Conservation (phyloP, 2,888 invertebrate species). For the Macrophya alboannulata region DNA sequence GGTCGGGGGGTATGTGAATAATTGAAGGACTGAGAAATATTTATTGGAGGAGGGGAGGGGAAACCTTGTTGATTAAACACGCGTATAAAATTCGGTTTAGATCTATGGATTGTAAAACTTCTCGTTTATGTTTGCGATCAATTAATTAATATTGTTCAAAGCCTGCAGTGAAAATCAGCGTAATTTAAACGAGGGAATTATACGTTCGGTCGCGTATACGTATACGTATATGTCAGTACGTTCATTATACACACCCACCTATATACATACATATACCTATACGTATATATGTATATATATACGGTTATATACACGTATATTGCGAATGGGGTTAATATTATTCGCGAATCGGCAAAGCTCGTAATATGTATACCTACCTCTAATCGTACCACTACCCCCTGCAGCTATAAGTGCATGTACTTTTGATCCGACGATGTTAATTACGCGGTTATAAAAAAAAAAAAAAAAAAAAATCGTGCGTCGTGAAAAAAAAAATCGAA, state of each 20-base stretch:
- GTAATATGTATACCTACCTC: neutral
- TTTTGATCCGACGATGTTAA: constrained; percentile 8
- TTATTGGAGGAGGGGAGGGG: neutral
- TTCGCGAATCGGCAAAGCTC: neutral
- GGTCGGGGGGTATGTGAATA: neutral
- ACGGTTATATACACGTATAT: too few species aligned
- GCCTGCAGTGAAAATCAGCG: neutral
- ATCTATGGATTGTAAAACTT: neutral
- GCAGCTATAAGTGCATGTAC: neutral
- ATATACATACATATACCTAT: too few species aligned
- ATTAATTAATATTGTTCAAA: constrained; percentile 35
- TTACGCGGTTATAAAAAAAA: neutral
- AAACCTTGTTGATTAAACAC: neutral
- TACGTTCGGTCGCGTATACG: neutral
- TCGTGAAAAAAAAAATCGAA: neutral
- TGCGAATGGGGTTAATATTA: neutral
- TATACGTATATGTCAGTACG: too few species aligned
- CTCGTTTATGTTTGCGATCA: constrained; percentile 3
- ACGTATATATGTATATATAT: too few species aligned
- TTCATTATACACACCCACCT: too few species aligned
- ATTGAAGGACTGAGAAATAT: neutral
- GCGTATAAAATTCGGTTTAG: constrained; percentile 7
- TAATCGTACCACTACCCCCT: too few species aligned
- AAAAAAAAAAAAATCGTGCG: neutral
- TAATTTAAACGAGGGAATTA: neutral